Base-by-base conservation (phyloP, 2,888 invertebrate species). In the Lepidocyrtoides sp. region DNA sequence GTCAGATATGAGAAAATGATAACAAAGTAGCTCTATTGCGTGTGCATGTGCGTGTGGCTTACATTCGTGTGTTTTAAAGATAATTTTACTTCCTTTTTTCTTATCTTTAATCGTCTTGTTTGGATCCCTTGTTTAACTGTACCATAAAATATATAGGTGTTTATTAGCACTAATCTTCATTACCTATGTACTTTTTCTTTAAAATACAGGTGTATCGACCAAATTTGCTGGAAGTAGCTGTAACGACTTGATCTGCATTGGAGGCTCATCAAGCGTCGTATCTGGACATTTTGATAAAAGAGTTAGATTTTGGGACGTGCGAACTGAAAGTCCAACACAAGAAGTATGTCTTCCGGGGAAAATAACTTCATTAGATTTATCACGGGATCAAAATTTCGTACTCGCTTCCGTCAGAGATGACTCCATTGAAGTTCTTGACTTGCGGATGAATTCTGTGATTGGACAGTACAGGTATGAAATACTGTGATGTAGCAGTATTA, bases 241-340 rank as follows among this genome's bases (percentile, higher is more conserved):
- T 95, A 99, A 99, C 95, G 99, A 99, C 96, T 96, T 99, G 92
- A 99, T 99, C 94, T 97, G 97, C 90, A 98, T 98, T 95, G 97
- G 97, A 92, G 96, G 97, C 12, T 98, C 98, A 57, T 97, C 98
- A 84, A 95, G 95, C 69, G 98, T 99, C 94, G 98, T 99, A 94
- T 99, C 99, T 94, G 99, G 99, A 29, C 99, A 99, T 96, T 99
- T 98, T 95, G 99, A 99, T 96, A 99, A 99, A 95, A 97, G 97
- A 95, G 98, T 99, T 17, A 91, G 94, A 79, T 98, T 99, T 95
- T 99, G 99, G 99, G 99, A 99, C 95, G 97, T 97, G 92, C 96
- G 99, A 94, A 97, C 97, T 17, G 98, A 99, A 94, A 91, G 92
- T 66, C 92, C 94, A 48, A 92, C 93, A 54, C 94, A 93, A 87